phyloP scores from a whole-genome alignment of 2,888 invertebrate species.

The Eubasilissa splendida region DNA sequence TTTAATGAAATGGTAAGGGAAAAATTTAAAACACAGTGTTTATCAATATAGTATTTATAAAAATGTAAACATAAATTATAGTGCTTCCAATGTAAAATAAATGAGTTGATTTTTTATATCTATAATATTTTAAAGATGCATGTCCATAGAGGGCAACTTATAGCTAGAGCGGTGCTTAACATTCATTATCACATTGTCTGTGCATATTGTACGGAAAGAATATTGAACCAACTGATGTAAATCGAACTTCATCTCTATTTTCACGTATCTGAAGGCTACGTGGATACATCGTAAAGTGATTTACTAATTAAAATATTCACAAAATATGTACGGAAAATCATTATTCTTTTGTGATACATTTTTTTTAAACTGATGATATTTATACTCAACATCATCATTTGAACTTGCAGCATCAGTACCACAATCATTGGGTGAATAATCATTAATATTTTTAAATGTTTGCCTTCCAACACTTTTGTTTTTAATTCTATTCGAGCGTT shows the following conservation, averaged over 20 bases:
- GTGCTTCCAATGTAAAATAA: too few relatives aligned
- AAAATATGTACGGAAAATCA: slow-evolving; percentile 55
- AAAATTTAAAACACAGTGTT: slow-evolving; percentile 28
- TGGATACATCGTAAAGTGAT: too few relatives aligned
- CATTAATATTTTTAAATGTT: slow-evolving; percentile 25
- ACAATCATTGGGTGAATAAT: slow-evolving; percentile 47
- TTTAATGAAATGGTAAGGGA: not conserved
- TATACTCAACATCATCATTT: slow-evolving; percentile 36
- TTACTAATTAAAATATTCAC: slow-evolving; percentile 51
- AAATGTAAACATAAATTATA: too few relatives aligned
- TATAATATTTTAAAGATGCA: too few relatives aligned
- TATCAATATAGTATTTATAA: slow-evolving; percentile 7
- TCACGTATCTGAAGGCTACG: too few relatives aligned
- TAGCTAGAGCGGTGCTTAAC: too few relatives aligned
- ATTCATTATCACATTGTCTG: too few relatives aligned
- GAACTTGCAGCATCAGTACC: slow-evolving; percentile 46
- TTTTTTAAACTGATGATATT: slow-evolving; percentile 38
- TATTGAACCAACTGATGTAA: too few relatives aligned
- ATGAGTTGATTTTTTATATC: too few relatives aligned
- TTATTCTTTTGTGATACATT: slow-evolving; percentile 46
- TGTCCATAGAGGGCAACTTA: too few relatives aligned
- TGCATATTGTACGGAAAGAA: too few relatives aligned
- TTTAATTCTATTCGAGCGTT: not conserved
- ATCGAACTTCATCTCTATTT: too few relatives aligned
- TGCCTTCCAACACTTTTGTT: slow-evolving; percentile 6